phyloP scores from a whole-genome alignment of 1,140 invertebrate genomes.

The Nephotettix cincticeps region DNA sequence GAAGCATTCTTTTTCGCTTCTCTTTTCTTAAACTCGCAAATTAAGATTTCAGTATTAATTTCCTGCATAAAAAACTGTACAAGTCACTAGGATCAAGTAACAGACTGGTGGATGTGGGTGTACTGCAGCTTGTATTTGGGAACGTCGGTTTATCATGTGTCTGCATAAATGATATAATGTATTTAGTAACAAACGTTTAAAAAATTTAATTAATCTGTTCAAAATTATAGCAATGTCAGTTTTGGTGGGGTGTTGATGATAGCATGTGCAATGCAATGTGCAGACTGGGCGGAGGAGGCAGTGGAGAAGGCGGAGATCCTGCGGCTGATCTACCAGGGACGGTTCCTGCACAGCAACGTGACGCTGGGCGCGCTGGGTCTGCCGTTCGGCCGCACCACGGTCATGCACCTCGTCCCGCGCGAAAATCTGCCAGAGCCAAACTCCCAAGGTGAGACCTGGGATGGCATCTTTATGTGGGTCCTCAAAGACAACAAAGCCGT shows the following conservation, averaged over 20 bases:
- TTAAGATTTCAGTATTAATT: no score
- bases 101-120: no score
- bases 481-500: background rate
- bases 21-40: no score
- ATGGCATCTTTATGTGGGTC: constrained; percentile 30
- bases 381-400: constrained; percentile 94
- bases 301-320: constrained; percentile 96
- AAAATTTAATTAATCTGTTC: no score
- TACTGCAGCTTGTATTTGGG: no score
- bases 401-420: constrained; percentile 98
- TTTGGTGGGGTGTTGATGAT: background rate
- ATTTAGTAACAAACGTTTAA: no score
- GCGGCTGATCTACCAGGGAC: constrained; percentile 97
- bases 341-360: constrained; percentile 99
- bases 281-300: constrained; percentile 95
- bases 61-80: no score
- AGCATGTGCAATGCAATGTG: constrained; percentile 48
- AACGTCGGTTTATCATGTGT: no score
- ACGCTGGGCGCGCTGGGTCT: constrained; percentile 95
- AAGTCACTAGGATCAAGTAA: no score
- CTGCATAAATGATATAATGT: no score
- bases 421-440: constrained; percentile 99
- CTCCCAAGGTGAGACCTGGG: constrained; percentile 77
- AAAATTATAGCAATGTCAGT: no score
- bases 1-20: no score